Conservation (phyloP, 2,113 vertebrate genomes). For the Halcyon senegalensis region DNA sequence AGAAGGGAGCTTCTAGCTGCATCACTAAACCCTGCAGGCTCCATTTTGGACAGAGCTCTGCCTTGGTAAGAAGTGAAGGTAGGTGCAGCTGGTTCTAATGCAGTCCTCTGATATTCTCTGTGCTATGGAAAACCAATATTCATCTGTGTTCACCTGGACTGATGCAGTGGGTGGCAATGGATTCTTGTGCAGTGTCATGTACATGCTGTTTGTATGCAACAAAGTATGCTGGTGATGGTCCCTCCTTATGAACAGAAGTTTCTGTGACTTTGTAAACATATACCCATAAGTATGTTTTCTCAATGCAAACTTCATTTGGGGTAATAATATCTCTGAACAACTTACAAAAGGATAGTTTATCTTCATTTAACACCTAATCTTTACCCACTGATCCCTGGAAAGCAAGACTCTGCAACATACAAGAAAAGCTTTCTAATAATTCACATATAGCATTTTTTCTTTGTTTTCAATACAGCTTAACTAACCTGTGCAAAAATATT, state of each 20-base stretch:
- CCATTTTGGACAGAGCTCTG: neutral
- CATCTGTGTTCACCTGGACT: neutral
- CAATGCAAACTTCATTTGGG: neutral
- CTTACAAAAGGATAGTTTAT: neutral
- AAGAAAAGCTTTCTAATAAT: constrained; percentile 35
- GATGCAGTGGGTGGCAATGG: fast-evolving
- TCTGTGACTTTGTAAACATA: neutral
- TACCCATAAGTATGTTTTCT: neutral
- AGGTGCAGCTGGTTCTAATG: neutral
- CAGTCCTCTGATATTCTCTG: neutral
- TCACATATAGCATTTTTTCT: constrained; percentile 21
- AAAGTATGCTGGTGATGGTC: neutral
- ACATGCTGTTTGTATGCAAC: fast-evolving
- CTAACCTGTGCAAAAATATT: constrained; percentile 59
- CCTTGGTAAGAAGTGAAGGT: neutral
- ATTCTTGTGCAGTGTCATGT: neutral
- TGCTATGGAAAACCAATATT: neutral
- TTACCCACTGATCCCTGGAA: neutral
- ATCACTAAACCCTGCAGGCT: neutral
- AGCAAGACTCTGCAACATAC: neutral
- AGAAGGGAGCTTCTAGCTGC: neutral
- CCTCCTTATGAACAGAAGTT: neutral
- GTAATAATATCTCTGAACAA: neutral
- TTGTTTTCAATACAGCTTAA: neutral
- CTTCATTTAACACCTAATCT: neutral